Percentiles rank a stretch among this genome's conserved stretches.
Conservation (phyloP, 2,113 vertebrate species). For the Atherinomorus stipes region DNA sequence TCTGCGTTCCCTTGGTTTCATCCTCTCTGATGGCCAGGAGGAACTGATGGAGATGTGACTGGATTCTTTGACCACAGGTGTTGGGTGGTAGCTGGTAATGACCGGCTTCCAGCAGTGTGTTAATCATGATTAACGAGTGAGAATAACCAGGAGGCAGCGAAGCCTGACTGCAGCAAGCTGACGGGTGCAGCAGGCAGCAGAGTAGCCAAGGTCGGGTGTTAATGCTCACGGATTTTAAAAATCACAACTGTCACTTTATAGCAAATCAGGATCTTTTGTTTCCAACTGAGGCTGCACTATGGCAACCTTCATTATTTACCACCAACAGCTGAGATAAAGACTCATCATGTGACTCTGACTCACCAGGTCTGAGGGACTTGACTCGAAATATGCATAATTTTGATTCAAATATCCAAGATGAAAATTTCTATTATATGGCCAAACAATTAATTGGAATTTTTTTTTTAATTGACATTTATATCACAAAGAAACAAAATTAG, state of each 20-base stretch:
- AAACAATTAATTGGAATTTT: no score
- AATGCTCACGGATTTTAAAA: conserved; percentile 4
- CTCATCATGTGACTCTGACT: neutral
- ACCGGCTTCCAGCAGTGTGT: conserved; percentile 55
- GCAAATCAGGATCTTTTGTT: conserved; percentile 3
- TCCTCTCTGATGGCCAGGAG: neutral
- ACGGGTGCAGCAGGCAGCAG: conserved; percentile 16
- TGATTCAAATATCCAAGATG: no score
- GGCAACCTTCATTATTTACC: conserved; percentile 11
- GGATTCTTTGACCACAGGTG: conserved; percentile 63
- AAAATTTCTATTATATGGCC: no score
- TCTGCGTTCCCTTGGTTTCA: neutral
- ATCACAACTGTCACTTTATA: conserved; percentile 5
- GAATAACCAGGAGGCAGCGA: conserved; percentile 22
- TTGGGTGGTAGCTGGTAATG: conserved; percentile 54
- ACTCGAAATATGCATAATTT: no score
- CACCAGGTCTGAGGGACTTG: neutral
- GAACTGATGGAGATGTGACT: conserved; percentile 55
- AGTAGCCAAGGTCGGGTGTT: conserved; percentile 23
- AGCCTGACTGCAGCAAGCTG: conserved; percentile 22
- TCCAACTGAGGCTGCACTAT: neutral
- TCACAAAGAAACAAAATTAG: no score
- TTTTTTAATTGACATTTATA: no score
- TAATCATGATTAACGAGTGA: conserved; percentile 72
- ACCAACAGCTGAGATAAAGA: conserved; percentile 2